phyloP scores from a whole-genome alignment of 2,888 invertebrate genomes.

The Philereme transversata region DNA sequence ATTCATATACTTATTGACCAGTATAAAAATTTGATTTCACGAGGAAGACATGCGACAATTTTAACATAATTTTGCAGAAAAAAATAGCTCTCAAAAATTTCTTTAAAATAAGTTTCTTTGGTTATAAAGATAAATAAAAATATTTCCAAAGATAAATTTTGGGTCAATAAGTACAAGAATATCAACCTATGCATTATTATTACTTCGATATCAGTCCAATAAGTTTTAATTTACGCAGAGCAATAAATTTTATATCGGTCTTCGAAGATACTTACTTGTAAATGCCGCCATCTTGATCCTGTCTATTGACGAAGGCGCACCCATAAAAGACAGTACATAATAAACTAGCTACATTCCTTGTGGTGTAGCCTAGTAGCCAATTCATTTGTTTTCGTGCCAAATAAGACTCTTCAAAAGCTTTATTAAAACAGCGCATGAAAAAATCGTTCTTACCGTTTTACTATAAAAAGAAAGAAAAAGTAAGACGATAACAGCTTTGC shows the following conservation, averaged over 20 bases:
- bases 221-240: conserved; percentile 43
- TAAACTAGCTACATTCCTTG: conserved; percentile 5
- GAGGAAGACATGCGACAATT: conserved; percentile 67
- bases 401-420: conserved; percentile 30
- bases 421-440: conserved; percentile 35
- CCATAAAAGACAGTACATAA: conserved; percentile 3
- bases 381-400: conserved; percentile 25
- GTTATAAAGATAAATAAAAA: conserved; percentile 65
- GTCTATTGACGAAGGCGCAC: conserved; percentile 22
- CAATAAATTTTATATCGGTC: conserved; percentile 47
- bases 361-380: conserved; percentile 16
- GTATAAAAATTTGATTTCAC: conserved; percentile 40
- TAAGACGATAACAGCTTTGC: conserved; percentile 39
- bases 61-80: conserved; percentile 48
- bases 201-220: conserved; percentile 70
- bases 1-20: conserved; percentile 69
- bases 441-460: conserved; percentile 23
- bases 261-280: conserved; percentile 61
- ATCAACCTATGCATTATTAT: conserved; percentile 58
- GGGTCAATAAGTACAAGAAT: conserved; percentile 71
- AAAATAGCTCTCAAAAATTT: conserved; percentile 59
- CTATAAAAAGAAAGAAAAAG: conserved; percentile 24
- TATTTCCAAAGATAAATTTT: conserved; percentile 59
- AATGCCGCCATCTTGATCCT: conserved; percentile 54
- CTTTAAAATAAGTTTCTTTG: conserved; percentile 71